Evolutionary conservation across 1,140 invertebrate genomes (phyloP).

Genomic region (Pogonognathellus flavescens): DNA sequence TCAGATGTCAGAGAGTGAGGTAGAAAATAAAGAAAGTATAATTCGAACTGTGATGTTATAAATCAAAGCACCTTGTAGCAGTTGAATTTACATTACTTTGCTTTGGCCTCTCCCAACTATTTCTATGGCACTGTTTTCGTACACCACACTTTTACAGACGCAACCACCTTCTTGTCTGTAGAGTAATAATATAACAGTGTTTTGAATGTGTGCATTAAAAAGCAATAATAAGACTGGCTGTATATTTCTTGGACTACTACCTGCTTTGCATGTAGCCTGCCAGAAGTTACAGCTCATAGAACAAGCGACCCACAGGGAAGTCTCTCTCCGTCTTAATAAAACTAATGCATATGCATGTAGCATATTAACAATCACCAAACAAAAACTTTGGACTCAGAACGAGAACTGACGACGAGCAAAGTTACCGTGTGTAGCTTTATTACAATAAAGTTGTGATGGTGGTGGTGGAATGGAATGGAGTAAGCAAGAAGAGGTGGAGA

Average conservation of each 20-base stretch:
- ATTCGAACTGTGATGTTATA: slow-evolving; percentile 45
- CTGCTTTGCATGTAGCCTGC: background rate
- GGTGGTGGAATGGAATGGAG: no score
- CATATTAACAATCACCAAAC: slow-evolving; percentile 13
- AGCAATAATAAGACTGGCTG: slow-evolving; percentile 35
- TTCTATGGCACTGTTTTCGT: background rate
- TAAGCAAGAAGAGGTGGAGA: no score
- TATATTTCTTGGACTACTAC: background rate
- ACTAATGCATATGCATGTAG: slow-evolving; percentile 46
- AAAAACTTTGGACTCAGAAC: background rate
- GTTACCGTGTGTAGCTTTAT: background rate
- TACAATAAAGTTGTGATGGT: no score
- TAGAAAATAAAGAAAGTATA: slow-evolving; percentile 44
- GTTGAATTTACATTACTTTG: slow-evolving; percentile 3
- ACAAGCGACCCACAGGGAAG: slow-evolving; percentile 27
- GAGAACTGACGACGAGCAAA: background rate
- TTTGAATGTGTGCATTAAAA: background rate
- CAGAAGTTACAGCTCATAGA: background rate
- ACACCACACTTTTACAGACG: background rate
- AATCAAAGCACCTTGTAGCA: slow-evolving; percentile 30
- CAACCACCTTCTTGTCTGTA: background rate
- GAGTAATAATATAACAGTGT: background rate
- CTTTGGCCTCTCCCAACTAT: slow-evolving; percentile 1
- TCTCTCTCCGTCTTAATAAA: slow-evolving; percentile 31
- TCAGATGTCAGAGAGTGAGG: slow-evolving; percentile 35